Evolutionary conservation across 2,888 invertebrate species (phyloP), one percentile per base, ranked within the genome.

Genomic region (Allygus modestus): DNA sequence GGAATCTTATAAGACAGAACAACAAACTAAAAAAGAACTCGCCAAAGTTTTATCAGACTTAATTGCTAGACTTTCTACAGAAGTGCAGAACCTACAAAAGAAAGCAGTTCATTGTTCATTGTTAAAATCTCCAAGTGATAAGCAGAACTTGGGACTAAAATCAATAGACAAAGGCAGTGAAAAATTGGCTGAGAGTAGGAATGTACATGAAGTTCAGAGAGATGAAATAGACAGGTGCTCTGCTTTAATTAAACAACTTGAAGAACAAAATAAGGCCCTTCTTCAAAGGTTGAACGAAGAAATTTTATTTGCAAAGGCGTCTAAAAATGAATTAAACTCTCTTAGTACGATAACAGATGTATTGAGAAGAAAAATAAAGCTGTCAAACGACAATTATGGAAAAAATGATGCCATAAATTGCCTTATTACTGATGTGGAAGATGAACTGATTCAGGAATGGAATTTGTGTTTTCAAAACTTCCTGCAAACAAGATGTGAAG

Each of bases 281-380:
- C 31, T 46, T 28, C 43, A 81, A 61, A 43, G 75, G 51, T 51
- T 75, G 46, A 12, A 75, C 17, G 23, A 81, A 4, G 23, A 83
- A 51, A 81, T 9, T 20, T 4, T n/a, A 33, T 37, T 46, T 12
- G 17, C 58, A 41, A 37, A 51, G 15, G 51, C 81, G 20, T 31
- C 73, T 5, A 58, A 75, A 61, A 84, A 37, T 43, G 9, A 37
- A 37, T 37, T 37, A 37, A 37, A 37, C 37, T 7, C 37, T 33
- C 54, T 46, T n/a, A 75, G 23, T 23, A 54, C 23, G n/a, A 17
- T 20, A 71, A 15, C 31, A 54, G 28, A 31, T 65, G 37, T 17
- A 28, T 84, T 85, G 26, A 87, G 85, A 77, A 77, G 84, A 46
- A 54, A 82, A 71, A 81, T 86, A 81, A 37, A 73, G 15, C 17